Conservation (phyloP, 2,888 invertebrate genomes). For the Pterostichus niger region DNA sequence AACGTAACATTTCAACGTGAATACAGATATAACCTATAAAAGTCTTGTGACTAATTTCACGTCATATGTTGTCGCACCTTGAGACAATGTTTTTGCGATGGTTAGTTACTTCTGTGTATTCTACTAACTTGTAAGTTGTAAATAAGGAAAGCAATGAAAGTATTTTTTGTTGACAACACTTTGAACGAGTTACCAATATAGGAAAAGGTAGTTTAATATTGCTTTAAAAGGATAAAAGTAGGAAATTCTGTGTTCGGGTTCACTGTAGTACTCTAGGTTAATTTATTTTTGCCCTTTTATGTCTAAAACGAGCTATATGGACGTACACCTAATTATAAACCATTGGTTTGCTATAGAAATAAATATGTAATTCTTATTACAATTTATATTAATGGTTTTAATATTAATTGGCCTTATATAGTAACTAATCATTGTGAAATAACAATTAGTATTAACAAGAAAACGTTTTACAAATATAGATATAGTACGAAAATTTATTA, state of each 20-base stretch:
- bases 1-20: not conserved
- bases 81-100: constrained; percentile 1
- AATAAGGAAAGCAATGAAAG: constrained; percentile 17
- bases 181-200: constrained; percentile 7
- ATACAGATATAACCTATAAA: constrained; percentile 10
- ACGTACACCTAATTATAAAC: not conserved
- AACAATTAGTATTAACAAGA: not conserved
- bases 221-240: constrained; percentile 3
- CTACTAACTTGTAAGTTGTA: not conserved
- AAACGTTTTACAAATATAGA: constrained; percentile 2
- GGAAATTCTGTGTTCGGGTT: not conserved
- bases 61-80: constrained; percentile 8
- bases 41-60: constrained; percentile 11
- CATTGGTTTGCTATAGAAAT: not conserved
- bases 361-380: not conserved
- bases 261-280: not conserved
- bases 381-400: not conserved
- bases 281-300: constrained; percentile 26
- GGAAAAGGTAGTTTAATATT: constrained; percentile 6
- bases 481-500: not conserved
- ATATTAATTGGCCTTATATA: not conserved
- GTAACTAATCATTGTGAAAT: constrained; percentile 18
- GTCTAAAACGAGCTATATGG: not conserved
- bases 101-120: not conserved
- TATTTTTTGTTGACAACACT: not conserved